phyloP scores from a whole-genome alignment of 2,113 vertebrate genomes.

The Irena cyanogastra region DNA sequence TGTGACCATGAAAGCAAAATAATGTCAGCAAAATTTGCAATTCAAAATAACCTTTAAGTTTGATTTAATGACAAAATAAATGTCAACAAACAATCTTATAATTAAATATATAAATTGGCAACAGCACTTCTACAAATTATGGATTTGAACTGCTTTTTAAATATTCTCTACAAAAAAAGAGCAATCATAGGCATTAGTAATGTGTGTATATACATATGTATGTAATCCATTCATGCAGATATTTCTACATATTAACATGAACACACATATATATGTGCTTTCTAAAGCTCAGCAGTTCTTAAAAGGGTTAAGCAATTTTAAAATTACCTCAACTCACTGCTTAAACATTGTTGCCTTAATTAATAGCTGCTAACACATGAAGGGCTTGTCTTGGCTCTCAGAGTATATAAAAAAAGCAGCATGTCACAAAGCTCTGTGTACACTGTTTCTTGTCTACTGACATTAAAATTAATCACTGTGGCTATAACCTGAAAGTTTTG shows the following conservation, averaged over 20 bases:
- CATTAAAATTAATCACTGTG: conserved; percentile 16
- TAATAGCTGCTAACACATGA: conserved; percentile 55
- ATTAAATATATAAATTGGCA: background rate
- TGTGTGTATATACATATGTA: background rate
- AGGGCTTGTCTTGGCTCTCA: conserved; percentile 39
- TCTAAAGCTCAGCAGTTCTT: background rate
- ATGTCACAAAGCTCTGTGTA: conserved; percentile 42
- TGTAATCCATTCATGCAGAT: background rate
- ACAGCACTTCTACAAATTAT: background rate
- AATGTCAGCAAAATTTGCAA: background rate
- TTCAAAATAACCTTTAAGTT: background rate
- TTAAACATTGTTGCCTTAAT: conserved; percentile 62
- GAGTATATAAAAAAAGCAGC: background rate
- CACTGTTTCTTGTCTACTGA: conserved; percentile 33
- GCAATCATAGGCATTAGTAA: background rate
- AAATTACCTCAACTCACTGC: conserved; percentile 52
- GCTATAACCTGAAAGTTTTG: background rate
- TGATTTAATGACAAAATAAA: conserved; percentile 3
- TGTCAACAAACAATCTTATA: background rate
- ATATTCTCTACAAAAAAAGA: background rate
- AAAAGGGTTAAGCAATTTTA: conserved; percentile 52
- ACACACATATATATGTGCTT: background rate
- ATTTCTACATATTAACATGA: background rate
- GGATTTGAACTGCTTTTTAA: background rate
- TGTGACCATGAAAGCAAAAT: conserved; percentile 9